Percentiles rank a stretch among this genome's conserved stretches.
Conservation (phyloP, 2,888 invertebrate genomes). For the Dione vanillae region DNA sequence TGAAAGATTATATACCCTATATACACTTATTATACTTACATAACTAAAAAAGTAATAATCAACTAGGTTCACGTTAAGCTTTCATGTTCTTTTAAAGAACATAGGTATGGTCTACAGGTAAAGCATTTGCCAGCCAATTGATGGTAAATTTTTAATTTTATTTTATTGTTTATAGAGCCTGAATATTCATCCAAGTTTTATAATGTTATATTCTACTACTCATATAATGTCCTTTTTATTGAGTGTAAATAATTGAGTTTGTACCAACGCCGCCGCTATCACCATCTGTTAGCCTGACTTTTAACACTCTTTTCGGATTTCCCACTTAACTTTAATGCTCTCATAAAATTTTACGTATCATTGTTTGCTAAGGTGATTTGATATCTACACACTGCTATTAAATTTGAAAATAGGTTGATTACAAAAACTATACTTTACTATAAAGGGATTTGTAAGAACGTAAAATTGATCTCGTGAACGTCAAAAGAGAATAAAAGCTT, state of each 20-base stretch:
- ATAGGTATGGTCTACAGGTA: background rate
- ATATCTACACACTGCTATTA: constrained; percentile 55
- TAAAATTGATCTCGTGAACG: constrained; percentile 60
- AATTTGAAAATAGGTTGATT: constrained; percentile 56
- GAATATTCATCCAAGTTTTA: constrained; percentile 37
- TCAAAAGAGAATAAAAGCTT: constrained; percentile 60
- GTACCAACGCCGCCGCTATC: constrained; percentile 74
- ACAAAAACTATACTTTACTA: constrained; percentile 64
- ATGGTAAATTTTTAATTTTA: constrained; percentile 1
- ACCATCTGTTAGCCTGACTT: constrained; percentile 74
- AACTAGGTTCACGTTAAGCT: too few species aligned
- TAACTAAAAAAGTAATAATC: too few species aligned
- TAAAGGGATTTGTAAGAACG: constrained; percentile 66
- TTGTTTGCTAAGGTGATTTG: constrained; percentile 53
- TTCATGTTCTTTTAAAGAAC: background rate
- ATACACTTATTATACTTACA: background rate
- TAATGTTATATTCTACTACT: constrained; percentile 78
- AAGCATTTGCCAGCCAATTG: background rate
- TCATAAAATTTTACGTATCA: constrained; percentile 77
- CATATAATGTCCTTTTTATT: constrained; percentile 82
- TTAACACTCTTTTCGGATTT: constrained; percentile 82
- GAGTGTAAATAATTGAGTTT: constrained; percentile 84
- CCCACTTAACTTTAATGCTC: constrained; percentile 82
- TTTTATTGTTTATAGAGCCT: constrained; percentile 7
- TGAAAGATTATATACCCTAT: too few species aligned